These are phyloP conservation scores for Heliconius himera DNA, from an alignment of 1,140 invertebrate species.

Conservation along the genomic window DNA sequence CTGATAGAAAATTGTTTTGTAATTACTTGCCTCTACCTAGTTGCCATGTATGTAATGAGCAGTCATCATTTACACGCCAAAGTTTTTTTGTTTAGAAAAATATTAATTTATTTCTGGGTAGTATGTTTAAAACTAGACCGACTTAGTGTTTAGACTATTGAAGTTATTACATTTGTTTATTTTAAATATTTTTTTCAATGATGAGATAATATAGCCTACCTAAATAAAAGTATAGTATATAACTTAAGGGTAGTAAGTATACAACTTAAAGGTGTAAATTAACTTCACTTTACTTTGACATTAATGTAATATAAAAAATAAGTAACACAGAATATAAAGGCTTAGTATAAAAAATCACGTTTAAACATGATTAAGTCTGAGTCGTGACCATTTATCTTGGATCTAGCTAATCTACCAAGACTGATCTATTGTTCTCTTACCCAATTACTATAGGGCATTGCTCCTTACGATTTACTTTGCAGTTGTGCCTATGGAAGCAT, in stretches of 20 bases:
- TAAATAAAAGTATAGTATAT: too few species aligned
- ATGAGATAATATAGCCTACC: too few species aligned
- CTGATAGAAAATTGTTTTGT: slow-evolving; percentile 27
- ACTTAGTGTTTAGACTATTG: not conserved
- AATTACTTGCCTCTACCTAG: slow-evolving; percentile 1
- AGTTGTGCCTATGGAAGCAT: not conserved
- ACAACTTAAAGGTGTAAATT: too few species aligned
- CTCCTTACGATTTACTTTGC: slow-evolving; percentile 34
- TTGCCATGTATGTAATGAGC: not conserved
- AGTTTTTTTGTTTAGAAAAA: not conserved
- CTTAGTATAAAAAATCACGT: slow-evolving; percentile 33
- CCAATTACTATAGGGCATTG: slow-evolving; percentile 43
- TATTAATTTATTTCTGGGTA: not conserved
- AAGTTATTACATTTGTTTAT: not conserved
- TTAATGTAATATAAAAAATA: not conserved
- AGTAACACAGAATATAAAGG: not conserved
- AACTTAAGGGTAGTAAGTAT: too few species aligned
- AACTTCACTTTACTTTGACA: not conserved
- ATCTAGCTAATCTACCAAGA: slow-evolving; percentile 40
- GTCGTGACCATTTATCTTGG: slow-evolving; percentile 49
- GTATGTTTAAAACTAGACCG: not conserved
- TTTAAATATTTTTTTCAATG: too few species aligned
- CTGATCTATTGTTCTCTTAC: slow-evolving; percentile 48
- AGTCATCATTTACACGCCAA: not conserved
- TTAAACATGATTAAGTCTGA: slow-evolving; percentile 40